Base-by-base conservation (phyloP, 1,140 invertebrate species). In the Contarinia nasturtii region DNA sequence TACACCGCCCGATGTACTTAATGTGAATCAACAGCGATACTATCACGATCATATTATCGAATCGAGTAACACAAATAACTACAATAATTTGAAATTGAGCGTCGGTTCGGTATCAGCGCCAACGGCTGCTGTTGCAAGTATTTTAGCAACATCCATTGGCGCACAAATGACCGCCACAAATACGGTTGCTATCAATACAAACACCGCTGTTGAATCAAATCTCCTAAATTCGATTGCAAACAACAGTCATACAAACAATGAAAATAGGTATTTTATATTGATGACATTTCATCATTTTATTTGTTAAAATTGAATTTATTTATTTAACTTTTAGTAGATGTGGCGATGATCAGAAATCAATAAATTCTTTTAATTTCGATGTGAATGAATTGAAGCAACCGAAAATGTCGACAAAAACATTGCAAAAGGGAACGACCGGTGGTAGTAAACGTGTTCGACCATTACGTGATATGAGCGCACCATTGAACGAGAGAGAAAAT, bases 1-100 rank as follows among this genome's bases (percentile, higher is more conserved):
- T 7, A 64, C 65, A 38, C 67, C 68, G 3, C 69, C 70, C 3
- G 71, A 72, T 53, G 70, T 72, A 2, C 52, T 71, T 17, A 72
- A 72, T 50, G 57, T 70, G 18, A 71, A 70, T 48, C 64, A 69
- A 49, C 65, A 67, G 52, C 36, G 54, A 7, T 61, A 64, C 8
- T 15, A 43, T 17, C 17, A 43, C 41, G 18, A 43, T 14, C 7
- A 34, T 18, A 43, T 11, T 18, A 2, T 43, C 7, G 41, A 12
- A 2, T 11, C 17, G 4, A 18, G 18, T 20, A 12, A 17, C 18
- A 19, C 20, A 3, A 43, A 18, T 21, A 41, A 18, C n/a, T 43
- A 18, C 7, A 43, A 43, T 21, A 43, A 43, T 20, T 21, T 43
- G 18, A 43, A 43, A 12, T 18, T 43, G 5, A 43, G 20, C 22